Conservation (phyloP, 2,797 vertebrate genomes). For the Cirrhinus mrigala region DNA sequence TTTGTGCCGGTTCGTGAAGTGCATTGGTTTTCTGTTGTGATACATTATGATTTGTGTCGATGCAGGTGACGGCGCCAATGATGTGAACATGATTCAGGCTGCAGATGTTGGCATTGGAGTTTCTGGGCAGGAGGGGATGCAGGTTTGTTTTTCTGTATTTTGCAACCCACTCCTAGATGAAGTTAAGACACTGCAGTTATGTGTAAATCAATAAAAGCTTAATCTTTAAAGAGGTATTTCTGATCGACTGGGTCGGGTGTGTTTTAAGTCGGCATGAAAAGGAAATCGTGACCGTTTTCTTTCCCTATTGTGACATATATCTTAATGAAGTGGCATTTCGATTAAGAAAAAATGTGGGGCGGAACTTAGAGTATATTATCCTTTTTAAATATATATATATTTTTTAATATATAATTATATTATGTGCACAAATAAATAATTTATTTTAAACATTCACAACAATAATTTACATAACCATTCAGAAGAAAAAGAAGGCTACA, state of each 20-base stretch:
- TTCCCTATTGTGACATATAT: not conserved
- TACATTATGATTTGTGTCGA: conserved; percentile 40
- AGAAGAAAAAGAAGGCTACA: too few species aligned
- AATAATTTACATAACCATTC: too few species aligned
- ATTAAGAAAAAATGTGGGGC: not conserved
- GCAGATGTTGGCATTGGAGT: conserved; percentile 93
- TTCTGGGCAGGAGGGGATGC: conserved; percentile 96
- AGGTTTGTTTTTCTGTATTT: conserved; percentile 78
- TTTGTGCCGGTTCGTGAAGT: not conserved
- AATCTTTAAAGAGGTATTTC: not conserved
- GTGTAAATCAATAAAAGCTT: not conserved
- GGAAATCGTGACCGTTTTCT: not conserved
- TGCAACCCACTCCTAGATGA: not conserved
- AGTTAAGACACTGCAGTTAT: conserved; percentile 8
- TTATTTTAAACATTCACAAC: not conserved
- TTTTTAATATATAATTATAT: too few species aligned
- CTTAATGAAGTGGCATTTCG: not conserved
- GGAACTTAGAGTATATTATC: not conserved
- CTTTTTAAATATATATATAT: not conserved
- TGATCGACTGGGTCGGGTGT: not conserved
- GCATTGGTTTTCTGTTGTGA: conserved; percentile 17
- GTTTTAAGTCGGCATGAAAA: not conserved
- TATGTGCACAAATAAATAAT: not conserved
- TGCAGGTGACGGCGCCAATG: conserved; percentile 94
- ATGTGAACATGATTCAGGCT: conserved; percentile 97